Conservation (phyloP, 2,888 invertebrate genomes). For the Gastracanthus pulcherrimus region DNA sequence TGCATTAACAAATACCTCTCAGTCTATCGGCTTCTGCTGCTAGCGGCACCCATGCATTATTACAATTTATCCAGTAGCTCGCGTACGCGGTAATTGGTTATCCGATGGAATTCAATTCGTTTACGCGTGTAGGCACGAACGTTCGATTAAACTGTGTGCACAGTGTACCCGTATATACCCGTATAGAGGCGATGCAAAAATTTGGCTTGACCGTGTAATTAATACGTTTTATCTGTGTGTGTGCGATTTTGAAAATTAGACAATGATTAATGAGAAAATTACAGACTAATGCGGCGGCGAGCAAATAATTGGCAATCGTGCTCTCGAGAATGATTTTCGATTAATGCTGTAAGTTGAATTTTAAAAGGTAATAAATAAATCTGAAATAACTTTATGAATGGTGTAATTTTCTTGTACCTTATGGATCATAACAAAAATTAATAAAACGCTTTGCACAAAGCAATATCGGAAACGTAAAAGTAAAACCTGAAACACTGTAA, state of each 20-base stretch:
- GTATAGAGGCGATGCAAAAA: neutral
- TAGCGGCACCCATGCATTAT: no score
- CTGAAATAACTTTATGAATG: no score
- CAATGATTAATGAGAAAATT: constrained; percentile 18
- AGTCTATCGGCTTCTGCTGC: no score
- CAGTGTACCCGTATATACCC: neutral
- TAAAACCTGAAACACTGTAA: no score
- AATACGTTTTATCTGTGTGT: neutral
- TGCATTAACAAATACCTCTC: constrained; percentile 43
- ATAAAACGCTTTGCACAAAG: no score
- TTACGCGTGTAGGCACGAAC: no score
- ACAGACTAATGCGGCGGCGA: neutral
- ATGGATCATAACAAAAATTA: no score
- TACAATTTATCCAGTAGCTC: constrained; percentile 22
- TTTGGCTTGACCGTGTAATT: neutral
- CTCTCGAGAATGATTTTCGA: neutral
- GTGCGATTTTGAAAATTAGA: constrained; percentile 19
- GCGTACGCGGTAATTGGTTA: constrained; percentile 36
- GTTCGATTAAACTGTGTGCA: neutral
- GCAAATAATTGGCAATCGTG: neutral
- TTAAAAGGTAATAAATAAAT: no score
- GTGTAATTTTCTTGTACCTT: no score
- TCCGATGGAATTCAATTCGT: constrained; percentile 21
- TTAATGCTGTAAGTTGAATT: no score
- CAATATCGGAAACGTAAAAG: no score